Percentiles rank a stretch among this genome's conserved stretches.
Evolutionary conservation across 2,888 invertebrate species (phyloP).

Genomic region (Argyresthia albistria): DNA sequence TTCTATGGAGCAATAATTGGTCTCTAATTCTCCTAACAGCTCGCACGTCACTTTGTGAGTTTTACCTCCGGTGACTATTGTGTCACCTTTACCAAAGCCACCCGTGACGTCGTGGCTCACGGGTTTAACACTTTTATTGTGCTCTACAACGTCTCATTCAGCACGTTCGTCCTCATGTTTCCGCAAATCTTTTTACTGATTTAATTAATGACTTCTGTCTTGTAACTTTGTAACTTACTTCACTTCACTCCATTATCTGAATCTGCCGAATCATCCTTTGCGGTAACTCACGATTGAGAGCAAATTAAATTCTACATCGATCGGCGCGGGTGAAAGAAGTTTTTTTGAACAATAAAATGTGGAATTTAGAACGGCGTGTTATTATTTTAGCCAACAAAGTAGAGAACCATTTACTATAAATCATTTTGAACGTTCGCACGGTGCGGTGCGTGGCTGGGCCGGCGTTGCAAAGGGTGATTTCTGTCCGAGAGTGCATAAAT

Average conservation of each 20-base stretch:
- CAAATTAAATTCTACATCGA: constrained; percentile 45
- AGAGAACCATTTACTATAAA: constrained; percentile 73
- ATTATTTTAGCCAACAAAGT: constrained; percentile 73
- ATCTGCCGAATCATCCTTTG: constrained; percentile 29
- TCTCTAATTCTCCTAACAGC: constrained; percentile 70
- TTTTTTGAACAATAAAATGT: constrained; percentile 54
- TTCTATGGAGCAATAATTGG: constrained; percentile 62
- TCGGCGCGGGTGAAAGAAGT: constrained; percentile 45
- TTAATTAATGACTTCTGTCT: constrained; percentile 18
- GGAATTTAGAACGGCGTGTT: constrained; percentile 62
- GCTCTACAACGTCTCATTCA: constrained; percentile 57
- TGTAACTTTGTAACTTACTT: neutral
- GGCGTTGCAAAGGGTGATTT: constrained; percentile 71
- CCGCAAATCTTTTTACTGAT: neutral
- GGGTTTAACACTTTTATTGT: constrained; percentile 54
- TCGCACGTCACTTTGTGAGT: constrained; percentile 22
- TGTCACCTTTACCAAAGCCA: constrained; percentile 49
- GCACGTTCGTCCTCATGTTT: constrained; percentile 5
- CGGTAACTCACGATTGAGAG: constrained; percentile 18
- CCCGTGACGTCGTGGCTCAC: constrained; percentile 49
- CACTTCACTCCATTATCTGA: neutral
- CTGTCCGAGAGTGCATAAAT: constrained; percentile 69
- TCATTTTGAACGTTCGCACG: constrained; percentile 67
- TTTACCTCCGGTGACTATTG: constrained; percentile 36
- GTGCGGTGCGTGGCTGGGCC: constrained; percentile 47